These are phyloP conservation scores for Nanger granti DNA, from an alignment of 2,113 vertebrate species.

Conservation along the genomic window DNA sequence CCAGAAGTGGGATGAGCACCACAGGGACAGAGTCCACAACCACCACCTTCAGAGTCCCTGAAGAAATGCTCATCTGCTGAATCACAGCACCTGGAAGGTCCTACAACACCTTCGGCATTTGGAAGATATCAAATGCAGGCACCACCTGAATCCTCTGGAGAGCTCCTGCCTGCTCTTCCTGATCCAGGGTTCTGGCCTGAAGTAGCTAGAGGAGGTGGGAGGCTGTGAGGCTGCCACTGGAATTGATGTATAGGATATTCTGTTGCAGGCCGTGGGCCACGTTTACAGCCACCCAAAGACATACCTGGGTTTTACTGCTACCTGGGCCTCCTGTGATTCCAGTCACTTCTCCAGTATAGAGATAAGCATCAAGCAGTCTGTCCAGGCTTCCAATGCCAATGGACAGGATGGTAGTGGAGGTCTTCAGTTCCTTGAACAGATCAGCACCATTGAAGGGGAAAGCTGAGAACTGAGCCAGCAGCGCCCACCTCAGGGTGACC, in stretches of 20 bases:
- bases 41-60: conserved; percentile 82
- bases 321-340: conserved; percentile 89
- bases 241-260: conserved; percentile 85
- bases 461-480: conserved; percentile 92
- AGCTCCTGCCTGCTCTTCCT: conserved; percentile 88
- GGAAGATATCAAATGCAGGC: conserved; percentile 82
- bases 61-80: conserved; percentile 78
- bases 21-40: conserved; percentile 90
- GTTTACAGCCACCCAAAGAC: conserved; percentile 83
- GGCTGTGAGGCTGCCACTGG: conserved; percentile 85
- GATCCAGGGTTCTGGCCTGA: conserved; percentile 63
- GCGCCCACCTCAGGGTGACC: conserved; percentile 88
- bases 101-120: conserved; percentile 82
- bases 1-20: conserved; percentile 86
- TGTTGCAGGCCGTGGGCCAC: conserved; percentile 84
- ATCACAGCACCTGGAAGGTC: conserved; percentile 76
- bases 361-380: conserved; percentile 89
- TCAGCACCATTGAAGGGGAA: conserved; percentile 91
- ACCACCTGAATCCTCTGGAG: conserved; percentile 86
- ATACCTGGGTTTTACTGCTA: conserved; percentile 96
- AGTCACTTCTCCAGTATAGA: conserved; percentile 93
- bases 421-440: conserved; percentile 92
- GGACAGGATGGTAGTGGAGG: conserved; percentile 90
- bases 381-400: conserved; percentile 89
- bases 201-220: conserved; percentile 87